These are phyloP conservation scores for Oncopodura yosiiana DNA, from an alignment of 1,140 invertebrate species.

Conservation along the genomic window DNA sequence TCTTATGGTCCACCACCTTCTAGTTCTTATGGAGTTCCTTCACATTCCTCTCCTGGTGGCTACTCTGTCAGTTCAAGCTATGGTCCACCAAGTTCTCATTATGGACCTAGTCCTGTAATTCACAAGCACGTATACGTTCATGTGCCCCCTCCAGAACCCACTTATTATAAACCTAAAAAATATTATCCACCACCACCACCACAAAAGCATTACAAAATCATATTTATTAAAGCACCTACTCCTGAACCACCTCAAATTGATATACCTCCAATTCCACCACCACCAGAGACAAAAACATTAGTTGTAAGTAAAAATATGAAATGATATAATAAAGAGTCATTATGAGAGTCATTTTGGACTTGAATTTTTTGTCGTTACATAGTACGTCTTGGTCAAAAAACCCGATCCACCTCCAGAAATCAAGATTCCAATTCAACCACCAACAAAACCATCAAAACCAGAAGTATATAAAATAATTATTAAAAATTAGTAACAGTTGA, in stretches of 20 bases:
- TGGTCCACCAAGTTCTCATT: background rate
- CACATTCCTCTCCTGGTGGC: too few species aligned
- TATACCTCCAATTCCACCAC: constrained; percentile 60
- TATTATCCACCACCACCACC: constrained; percentile 49
- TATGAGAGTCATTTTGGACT: too few species aligned
- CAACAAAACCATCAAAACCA: constrained; percentile 69
- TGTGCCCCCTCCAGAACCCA: constrained; percentile 70
- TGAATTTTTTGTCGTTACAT: too few species aligned
- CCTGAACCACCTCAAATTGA: constrained; percentile 65
- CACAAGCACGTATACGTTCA: constrained; percentile 80
- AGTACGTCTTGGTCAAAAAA: constrained; percentile 78
- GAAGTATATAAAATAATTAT: too few species aligned
- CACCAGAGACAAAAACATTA: constrained; percentile 75
- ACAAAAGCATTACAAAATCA: constrained; percentile 81
- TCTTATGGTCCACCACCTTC: constrained; percentile 8
- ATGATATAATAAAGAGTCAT: too few species aligned
- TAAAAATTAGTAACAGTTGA: too few species aligned
- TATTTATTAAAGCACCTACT: constrained; percentile 77
- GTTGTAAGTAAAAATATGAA: too few species aligned
- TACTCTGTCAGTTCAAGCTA: too few species aligned
- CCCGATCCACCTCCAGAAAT: constrained; percentile 72
- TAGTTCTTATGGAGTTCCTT: background rate
- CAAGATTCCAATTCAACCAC: constrained; percentile 59
- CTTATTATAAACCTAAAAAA: constrained; percentile 54
- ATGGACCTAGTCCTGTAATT: constrained; percentile 49